Conservation (phyloP, 2,113 vertebrate species). For the Phaethornis superciliosus region DNA sequence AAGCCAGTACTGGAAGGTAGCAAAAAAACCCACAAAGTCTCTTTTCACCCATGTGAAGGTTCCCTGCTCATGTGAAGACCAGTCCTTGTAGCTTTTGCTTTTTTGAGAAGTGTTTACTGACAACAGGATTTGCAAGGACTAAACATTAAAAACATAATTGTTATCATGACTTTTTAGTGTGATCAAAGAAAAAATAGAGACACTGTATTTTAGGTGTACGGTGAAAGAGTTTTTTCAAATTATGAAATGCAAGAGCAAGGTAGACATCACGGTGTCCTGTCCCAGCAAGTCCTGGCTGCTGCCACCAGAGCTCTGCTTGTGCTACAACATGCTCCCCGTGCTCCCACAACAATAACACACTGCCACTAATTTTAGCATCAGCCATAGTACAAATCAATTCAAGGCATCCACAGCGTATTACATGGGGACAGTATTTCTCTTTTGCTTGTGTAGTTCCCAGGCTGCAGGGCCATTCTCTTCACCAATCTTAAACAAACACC, state of each 20-base stretch:
- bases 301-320: background rate
- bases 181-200: background rate
- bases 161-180: background rate
- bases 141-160: background rate
- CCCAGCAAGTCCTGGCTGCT: background rate
- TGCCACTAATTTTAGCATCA: slow-evolving; percentile 54
- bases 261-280: background rate
- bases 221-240: background rate
- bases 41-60: background rate
- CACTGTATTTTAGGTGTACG: fast-evolving
- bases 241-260: background rate
- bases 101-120: background rate
- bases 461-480: slow-evolving; percentile 46
- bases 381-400: slow-evolving; percentile 29
- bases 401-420: slow-evolving; percentile 39
- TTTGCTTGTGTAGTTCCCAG: slow-evolving; percentile 51
- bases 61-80: background rate
- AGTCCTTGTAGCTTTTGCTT: background rate
- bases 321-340: background rate
- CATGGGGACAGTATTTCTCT: slow-evolving; percentile 22
- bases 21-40: background rate
- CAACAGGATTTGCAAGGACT: background rate
- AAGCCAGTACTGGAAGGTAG: background rate
- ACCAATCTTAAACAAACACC: slow-evolving; percentile 47
- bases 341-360: slow-evolving; percentile 27